These are phyloP conservation scores for Trachelus stipa DNA, from an alignment of 2,888 invertebrate genomes.

Conservation along the genomic window DNA sequence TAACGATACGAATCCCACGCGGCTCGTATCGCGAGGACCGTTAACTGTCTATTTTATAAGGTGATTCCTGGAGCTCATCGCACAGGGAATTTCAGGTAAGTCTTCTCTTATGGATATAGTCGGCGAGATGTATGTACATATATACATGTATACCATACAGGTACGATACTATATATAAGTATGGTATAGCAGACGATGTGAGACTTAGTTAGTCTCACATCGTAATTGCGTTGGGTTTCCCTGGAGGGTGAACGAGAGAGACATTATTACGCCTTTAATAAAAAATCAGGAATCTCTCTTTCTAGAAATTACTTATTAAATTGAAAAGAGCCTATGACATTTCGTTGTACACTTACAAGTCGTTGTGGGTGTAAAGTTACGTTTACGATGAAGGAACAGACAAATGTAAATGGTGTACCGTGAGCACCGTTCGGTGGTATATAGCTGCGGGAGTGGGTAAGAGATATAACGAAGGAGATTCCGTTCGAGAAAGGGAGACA, in stretches of 20 bases:
- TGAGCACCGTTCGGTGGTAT: too few species aligned
- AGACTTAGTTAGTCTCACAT: too few species aligned
- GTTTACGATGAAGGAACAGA: constrained; percentile 56
- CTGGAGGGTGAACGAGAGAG: too few species aligned
- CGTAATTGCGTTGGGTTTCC: too few species aligned
- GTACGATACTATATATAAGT: neutral
- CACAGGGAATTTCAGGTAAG: neutral
- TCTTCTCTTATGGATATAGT: neutral
- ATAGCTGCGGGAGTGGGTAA: neutral
- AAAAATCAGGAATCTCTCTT: too few species aligned
- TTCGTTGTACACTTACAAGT: constrained; percentile 38
- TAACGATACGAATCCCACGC: neutral
- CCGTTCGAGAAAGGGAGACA: constrained; percentile 4
- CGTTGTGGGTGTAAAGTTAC: constrained; percentile 54
- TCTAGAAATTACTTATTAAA: too few species aligned
- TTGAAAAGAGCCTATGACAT: too few species aligned
- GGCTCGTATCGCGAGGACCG: neutral
- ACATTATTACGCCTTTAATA: too few species aligned
- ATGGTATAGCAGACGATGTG: neutral
- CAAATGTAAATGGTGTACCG: constrained; percentile 43
- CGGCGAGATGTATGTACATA: neutral
- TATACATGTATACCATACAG: neutral
- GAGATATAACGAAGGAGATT: neutral
- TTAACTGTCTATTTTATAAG: neutral
- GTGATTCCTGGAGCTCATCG: neutral